A percentile compares a stretch with the other conserved stretches of the same genome.
phyloP scores from a whole-genome alignment of 2,113 vertebrate genomes.

The Vidua macroura region DNA sequence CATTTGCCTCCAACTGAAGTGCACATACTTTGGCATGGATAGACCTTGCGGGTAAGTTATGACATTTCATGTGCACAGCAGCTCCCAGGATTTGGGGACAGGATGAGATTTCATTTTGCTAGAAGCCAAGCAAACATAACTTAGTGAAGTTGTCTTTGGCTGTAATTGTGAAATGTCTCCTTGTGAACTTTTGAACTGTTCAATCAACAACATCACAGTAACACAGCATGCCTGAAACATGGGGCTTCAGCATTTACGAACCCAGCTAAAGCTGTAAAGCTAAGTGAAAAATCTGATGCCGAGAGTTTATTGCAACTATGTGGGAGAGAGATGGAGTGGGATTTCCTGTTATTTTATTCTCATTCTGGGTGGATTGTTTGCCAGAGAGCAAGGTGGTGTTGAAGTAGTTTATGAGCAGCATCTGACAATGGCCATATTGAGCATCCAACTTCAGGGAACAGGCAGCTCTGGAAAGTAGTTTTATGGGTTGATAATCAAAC shows the following conservation, averaged over 20 bases:
- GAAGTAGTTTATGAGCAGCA: background rate
- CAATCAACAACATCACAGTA: background rate
- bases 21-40: background rate
- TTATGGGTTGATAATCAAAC: slow-evolving; percentile 18
- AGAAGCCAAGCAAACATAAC: slow-evolving; percentile 30
- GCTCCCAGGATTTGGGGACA: background rate
- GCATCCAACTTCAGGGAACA: background rate
- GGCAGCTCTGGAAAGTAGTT: background rate
- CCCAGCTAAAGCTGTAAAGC: slow-evolving; percentile 18
- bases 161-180: slow-evolving; percentile 2
- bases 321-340: background rate
- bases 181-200: slow-evolving; percentile 45
- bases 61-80: background rate
- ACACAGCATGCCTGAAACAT: background rate
- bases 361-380: background rate
- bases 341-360: slow-evolving; percentile 8
- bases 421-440: background rate
- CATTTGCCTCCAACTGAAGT: slow-evolving; percentile 8
- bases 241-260: background rate
- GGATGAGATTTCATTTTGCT: slow-evolving; percentile 20
- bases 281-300: background rate
- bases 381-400: background rate
- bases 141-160: slow-evolving; percentile 32
- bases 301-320: background rate
- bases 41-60: background rate